These are phyloP conservation scores for Festucalex cinctus DNA, from an alignment of 2,113 vertebrate species.

Conservation along the genomic window DNA sequence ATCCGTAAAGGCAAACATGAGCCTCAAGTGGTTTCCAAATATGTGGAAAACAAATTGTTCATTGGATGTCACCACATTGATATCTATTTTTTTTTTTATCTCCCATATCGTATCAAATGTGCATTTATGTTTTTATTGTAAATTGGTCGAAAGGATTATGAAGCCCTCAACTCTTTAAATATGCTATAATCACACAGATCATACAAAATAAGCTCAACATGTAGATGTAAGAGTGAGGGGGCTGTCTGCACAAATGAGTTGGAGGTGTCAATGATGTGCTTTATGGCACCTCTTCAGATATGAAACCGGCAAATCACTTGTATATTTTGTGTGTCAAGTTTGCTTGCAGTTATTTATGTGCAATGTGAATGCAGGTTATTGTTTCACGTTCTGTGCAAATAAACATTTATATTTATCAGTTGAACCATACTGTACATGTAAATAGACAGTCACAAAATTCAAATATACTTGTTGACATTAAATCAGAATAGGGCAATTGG, in stretches of 20 bases:
- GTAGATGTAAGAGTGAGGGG: neutral
- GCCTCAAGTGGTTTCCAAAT: slow-evolving; percentile 33
- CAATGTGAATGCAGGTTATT: neutral
- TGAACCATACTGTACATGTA: too few relatives aligned
- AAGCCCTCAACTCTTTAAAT: neutral
- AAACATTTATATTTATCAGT: too few relatives aligned
- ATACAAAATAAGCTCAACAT: neutral
- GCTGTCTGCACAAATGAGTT: neutral
- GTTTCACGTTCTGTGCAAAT: too few relatives aligned
- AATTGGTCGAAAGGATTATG: neutral
- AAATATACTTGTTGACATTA: too few relatives aligned
- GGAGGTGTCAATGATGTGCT: neutral
- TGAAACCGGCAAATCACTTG: neutral
- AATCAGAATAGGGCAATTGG: too few relatives aligned
- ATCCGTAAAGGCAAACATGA: slow-evolving; percentile 36
- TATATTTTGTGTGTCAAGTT: neutral
- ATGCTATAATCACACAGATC: neutral
- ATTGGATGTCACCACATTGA: slow-evolving; percentile 17
- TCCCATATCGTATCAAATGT: neutral
- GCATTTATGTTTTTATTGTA: too few relatives aligned
- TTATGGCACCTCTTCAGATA: neutral
- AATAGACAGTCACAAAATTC: too few relatives aligned
- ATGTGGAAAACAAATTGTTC: slow-evolving; percentile 19
- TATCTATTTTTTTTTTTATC: neutral
- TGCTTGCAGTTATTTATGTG: neutral